Percentiles rank a stretch among this genome's conserved stretches.
Conservation (phyloP, 2,888 invertebrate genomes). For the Pollenia labialis region DNA sequence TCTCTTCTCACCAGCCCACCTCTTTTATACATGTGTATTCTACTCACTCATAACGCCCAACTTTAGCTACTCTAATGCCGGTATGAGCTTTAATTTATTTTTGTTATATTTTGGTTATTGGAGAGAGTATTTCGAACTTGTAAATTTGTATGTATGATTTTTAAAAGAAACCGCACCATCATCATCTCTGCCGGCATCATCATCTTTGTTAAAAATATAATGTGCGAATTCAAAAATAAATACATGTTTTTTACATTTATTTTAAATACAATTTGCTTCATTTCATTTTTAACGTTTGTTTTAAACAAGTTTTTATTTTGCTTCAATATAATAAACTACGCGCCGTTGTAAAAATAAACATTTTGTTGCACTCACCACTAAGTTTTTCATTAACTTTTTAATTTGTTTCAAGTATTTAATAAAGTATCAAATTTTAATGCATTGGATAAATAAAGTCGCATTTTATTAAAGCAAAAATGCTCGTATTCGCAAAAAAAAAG, state of each 20-base stretch:
- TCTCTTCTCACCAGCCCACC: slow-evolving; percentile 47
- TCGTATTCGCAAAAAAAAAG: background rate
- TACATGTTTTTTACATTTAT: slow-evolving; percentile 61
- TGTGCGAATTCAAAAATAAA: slow-evolving; percentile 61
- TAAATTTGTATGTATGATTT: slow-evolving; percentile 24
- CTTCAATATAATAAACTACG: slow-evolving; percentile 4
- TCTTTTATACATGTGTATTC: background rate
- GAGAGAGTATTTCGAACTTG: slow-evolving; percentile 12
- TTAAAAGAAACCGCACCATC: slow-evolving; percentile 23
- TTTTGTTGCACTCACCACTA: slow-evolving; percentile 9
- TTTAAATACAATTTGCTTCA: slow-evolving; percentile 62
- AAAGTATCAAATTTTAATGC: background rate
- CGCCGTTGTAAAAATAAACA: slow-evolving; percentile 22
- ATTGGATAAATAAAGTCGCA: background rate
- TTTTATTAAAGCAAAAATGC: background rate
- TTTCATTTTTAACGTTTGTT: slow-evolving; percentile 58
- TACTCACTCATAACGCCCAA: slow-evolving; percentile 51
- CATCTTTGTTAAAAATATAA: slow-evolving; percentile 37
- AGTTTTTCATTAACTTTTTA: background rate
- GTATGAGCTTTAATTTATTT: slow-evolving; percentile 18
- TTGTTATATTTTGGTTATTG: background rate
- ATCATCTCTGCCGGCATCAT: slow-evolving; percentile 32
- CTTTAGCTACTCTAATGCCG: slow-evolving; percentile 36
- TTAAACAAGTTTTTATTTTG: slow-evolving; percentile 64
- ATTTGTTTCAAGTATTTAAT: slow-evolving; percentile 3